phyloP scores from a whole-genome alignment of 1,140 invertebrate species.

The Musca vetustissima region DNA sequence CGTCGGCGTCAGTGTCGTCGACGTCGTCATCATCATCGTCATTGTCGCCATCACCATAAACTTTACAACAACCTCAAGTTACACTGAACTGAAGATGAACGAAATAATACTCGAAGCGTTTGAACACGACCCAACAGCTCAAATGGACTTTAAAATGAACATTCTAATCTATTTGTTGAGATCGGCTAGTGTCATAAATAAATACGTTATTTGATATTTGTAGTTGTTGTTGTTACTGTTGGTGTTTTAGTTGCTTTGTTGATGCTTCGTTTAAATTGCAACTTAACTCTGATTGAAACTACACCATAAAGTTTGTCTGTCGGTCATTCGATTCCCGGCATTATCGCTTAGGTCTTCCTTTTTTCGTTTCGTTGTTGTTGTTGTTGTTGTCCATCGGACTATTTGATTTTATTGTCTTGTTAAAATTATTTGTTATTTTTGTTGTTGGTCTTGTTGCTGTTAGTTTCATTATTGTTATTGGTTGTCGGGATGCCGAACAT shows the following conservation, averaged over 20 bases:
- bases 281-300: slow-evolving; percentile 1
- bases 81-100: background rate
- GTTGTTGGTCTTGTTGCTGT: too few relatives aligned
- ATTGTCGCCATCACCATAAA: background rate
- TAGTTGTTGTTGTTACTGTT: background rate
- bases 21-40: too few relatives aligned
- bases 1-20: too few relatives aligned
- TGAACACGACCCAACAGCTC: too few relatives aligned
- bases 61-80: background rate
- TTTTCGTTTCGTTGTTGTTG: too few relatives aligned
- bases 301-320: too few relatives aligned
- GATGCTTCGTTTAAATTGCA: slow-evolving; percentile 8
- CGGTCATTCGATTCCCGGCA: background rate
- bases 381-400: background rate
- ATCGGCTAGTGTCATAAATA: slow-evolving; percentile 21
- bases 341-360: background rate
- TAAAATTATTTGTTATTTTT: slow-evolving; percentile 24
- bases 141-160: slow-evolving; percentile 5
- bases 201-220: slow-evolving; percentile 23
- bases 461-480: too few relatives aligned
- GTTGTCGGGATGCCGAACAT: too few relatives aligned
- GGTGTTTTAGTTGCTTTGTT: too few relatives aligned
- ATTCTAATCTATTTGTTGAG: slow-evolving; percentile 16
- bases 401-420: slow-evolving; percentile 6
- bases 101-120: background rate